These are phyloP conservation scores for Drosophila stalkeri DNA, from an alignment of 2,888 invertebrate species.

Conservation along the genomic window DNA sequence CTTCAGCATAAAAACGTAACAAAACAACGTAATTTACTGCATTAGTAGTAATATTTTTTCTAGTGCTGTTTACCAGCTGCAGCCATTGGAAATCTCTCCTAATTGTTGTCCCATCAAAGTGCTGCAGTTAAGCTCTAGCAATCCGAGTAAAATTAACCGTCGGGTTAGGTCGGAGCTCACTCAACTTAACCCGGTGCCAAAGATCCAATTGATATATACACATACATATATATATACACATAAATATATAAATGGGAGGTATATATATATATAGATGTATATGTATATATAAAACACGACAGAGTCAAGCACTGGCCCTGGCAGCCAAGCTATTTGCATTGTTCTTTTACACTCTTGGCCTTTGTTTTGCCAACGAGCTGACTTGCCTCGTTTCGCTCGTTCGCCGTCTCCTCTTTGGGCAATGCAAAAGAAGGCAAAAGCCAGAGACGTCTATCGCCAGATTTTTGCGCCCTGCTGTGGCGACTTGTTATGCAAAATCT, in stretches of 20 bases:
- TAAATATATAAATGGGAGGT: not conserved
- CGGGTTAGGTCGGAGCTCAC: slow-evolving; percentile 17
- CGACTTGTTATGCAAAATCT: slow-evolving; percentile 78
- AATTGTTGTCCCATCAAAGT: slow-evolving; percentile 23
- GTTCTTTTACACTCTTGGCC: slow-evolving; percentile 67
- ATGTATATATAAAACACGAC: slow-evolving; percentile 3
- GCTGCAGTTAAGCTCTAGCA: slow-evolving; percentile 8
- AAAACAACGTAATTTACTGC: not conserved
- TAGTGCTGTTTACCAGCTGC: slow-evolving; percentile 14
- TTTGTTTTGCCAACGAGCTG: slow-evolving; percentile 58
- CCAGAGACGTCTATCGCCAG: slow-evolving; percentile 53
- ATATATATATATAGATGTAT: not conserved
- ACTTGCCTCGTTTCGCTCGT: slow-evolving; percentile 23
- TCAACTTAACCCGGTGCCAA: slow-evolving; percentile 30
- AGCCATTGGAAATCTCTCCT: slow-evolving; percentile 3
- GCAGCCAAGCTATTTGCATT: slow-evolving; percentile 69
- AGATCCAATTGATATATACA: slow-evolving; percentile 36
- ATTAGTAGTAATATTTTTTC: not conserved
- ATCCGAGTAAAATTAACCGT: slow-evolving; percentile 5
- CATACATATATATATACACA: not conserved
- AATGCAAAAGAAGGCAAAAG: slow-evolving; percentile 40
- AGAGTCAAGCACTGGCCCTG: not conserved
- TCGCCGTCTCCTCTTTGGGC: slow-evolving; percentile 12
- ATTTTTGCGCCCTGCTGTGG: slow-evolving; percentile 51
- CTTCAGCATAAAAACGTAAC: not conserved